Conservation (phyloP, 2,113 vertebrate genomes). For the Phainopepla nitens region DNA sequence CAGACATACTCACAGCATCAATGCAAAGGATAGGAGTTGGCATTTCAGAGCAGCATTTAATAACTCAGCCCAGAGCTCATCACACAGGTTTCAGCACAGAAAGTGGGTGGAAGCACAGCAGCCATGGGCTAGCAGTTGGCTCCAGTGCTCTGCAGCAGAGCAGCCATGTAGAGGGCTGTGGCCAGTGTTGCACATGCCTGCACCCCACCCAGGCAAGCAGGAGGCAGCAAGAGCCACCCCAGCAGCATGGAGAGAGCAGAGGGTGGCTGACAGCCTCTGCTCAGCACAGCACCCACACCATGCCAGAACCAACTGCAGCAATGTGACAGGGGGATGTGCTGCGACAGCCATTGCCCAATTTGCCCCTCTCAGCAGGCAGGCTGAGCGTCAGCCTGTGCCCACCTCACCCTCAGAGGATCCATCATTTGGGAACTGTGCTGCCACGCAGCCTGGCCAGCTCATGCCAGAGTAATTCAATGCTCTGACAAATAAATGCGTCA, state of each 20-base stretch:
- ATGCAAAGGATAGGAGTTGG: neutral
- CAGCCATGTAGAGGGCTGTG: neutral
- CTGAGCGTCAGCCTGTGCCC: neutral
- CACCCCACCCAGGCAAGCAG: neutral
- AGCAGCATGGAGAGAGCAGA: neutral
- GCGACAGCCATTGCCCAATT: neutral
- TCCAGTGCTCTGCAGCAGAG: neutral
- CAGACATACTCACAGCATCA: neutral
- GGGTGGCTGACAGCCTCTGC: neutral
- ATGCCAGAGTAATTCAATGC: neutral
- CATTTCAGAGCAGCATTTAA: neutral
- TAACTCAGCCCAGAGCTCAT: neutral
- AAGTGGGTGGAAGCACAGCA: neutral
- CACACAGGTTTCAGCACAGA: neutral
- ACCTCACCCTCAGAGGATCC: neutral
- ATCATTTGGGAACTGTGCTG: neutral
- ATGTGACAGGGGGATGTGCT: accelerated
- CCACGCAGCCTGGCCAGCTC: neutral
- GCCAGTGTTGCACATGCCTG: neutral
- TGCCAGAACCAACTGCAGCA: accelerated
- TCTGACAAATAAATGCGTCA: neutral
- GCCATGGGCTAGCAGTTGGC: neutral
- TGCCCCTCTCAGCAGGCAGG: neutral
- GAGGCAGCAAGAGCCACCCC: neutral
- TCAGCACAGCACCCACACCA: neutral